Percentiles rank a stretch among this genome's conserved stretches.
phyloP scores from a whole-genome alignment of 2,888 invertebrate genomes.

The Plagodis pulveraria region DNA sequence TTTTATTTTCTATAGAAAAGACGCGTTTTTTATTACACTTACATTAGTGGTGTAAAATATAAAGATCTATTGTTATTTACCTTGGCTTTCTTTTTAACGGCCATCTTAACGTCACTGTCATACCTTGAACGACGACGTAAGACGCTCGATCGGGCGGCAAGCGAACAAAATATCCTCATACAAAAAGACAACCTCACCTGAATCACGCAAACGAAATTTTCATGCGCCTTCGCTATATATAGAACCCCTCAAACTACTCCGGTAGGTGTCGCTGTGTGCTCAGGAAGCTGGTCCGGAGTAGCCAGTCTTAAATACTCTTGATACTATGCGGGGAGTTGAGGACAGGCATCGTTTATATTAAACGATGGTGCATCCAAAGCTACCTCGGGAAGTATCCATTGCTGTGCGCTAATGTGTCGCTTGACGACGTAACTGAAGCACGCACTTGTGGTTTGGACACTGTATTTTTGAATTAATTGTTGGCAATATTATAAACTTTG shows the following conservation, averaged over 20 bases:
- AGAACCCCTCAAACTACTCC: not conserved
- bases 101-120: too few relatives aligned
- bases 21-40: too few relatives aligned
- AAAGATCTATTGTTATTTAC: too few relatives aligned
- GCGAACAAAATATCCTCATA: too few relatives aligned
- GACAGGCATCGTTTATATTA: conserved; percentile 33
- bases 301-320: conserved; percentile 35
- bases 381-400: conserved; percentile 5
- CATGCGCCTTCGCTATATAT: conserved; percentile 15
- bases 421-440: conserved; percentile 17
- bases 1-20: too few relatives aligned
- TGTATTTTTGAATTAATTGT: too few relatives aligned
- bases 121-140: too few relatives aligned
- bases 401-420: conserved; percentile 13
- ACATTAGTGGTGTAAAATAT: too few relatives aligned
- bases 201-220: conserved; percentile 52
- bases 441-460: conserved; percentile 15
- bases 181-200: conserved; percentile 12
- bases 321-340: conserved; percentile 8
- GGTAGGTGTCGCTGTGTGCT: conserved; percentile 55
- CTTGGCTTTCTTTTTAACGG: too few relatives aligned
- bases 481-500: too few relatives aligned
- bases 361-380: conserved; percentile 27
- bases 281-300: conserved; percentile 49
- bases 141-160: too few relatives aligned